Conservation (phyloP, 1,140 invertebrate genomes). For the Phenacoccus solenopsis region DNA sequence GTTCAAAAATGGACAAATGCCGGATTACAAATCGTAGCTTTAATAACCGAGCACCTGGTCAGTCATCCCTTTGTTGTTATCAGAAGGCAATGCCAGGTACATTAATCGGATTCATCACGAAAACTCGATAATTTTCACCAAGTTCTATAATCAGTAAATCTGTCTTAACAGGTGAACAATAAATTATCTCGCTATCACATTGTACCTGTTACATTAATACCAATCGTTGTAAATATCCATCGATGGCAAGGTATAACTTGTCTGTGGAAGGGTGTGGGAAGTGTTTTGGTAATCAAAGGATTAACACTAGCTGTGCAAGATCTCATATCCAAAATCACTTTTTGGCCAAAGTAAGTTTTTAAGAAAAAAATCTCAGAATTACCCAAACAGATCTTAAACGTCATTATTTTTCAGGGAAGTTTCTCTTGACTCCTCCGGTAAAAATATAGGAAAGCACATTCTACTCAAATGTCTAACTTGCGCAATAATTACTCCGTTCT, state of each 20-base stretch:
- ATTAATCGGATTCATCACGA: conserved; percentile 5
- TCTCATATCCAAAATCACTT: conserved; percentile 73
- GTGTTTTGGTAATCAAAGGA: conserved; percentile 74
- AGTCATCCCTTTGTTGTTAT: conserved; percentile 88
- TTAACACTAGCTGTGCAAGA: conserved; percentile 81
- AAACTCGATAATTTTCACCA: too few relatives aligned
- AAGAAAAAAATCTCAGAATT: not conserved
- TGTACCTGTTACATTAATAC: conserved; percentile 71
- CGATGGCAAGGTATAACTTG: conserved; percentile 71
- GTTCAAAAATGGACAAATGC: not conserved
- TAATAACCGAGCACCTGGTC: conserved; percentile 54
- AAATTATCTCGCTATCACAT: conserved; percentile 60
- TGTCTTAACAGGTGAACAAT: conserved; percentile 51
- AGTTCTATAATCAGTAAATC: conserved; percentile 18
- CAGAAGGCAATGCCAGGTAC: conserved; percentile 81
- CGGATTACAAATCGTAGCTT: not conserved
- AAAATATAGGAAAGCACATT: conserved; percentile 67
- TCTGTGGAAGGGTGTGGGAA: conserved; percentile 88
- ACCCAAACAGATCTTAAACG: conserved; percentile 20
- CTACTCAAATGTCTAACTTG: conserved; percentile 62
- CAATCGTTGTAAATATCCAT: conserved; percentile 67
- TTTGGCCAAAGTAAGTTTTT: conserved; percentile 74
- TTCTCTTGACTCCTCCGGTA: conserved; percentile 53
- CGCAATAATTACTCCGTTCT: conserved; percentile 72
- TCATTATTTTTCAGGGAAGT: conserved; percentile 56